A percentile compares a stretch with the other conserved stretches of the same genome.
Conservation (phyloP, 2,113 vertebrate genomes). For the Scomber japonicus region DNA sequence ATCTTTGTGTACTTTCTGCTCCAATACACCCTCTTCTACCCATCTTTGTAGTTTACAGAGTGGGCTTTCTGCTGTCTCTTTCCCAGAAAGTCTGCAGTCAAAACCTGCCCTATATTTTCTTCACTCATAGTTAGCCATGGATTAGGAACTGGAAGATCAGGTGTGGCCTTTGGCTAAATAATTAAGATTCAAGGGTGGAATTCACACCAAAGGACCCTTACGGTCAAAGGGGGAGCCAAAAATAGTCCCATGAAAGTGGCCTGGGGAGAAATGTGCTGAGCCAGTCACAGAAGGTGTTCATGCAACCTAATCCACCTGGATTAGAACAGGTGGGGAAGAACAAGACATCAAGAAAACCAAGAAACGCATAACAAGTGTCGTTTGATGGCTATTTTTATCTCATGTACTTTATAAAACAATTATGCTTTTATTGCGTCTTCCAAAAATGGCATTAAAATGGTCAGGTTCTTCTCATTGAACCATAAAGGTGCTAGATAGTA, state of each 20-base stretch:
- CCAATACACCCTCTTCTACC: slow-evolving; percentile 5
- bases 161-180: slow-evolving; percentile 75
- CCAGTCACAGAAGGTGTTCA: slow-evolving; percentile 39
- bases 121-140: slow-evolving; percentile 33
- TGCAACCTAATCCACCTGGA: slow-evolving; percentile 52
- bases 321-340: slow-evolving; percentile 31
- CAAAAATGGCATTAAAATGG: not conserved
- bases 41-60: slow-evolving; percentile 1
- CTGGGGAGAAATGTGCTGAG: slow-evolving; percentile 33
- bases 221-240: slow-evolving; percentile 45
- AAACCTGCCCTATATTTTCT: not conserved
- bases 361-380: slow-evolving; percentile 26
- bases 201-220: slow-evolving; percentile 72
- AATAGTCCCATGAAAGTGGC: slow-evolving; percentile 49
- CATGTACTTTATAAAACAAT: not conserved
- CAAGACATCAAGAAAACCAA: slow-evolving; percentile 26
- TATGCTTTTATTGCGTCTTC: not conserved
- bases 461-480: slow-evolving; percentile 2
- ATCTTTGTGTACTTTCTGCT: slow-evolving; percentile 28
- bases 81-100: not conserved
- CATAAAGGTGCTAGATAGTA: not conserved
- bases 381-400: slow-evolving; percentile 17
- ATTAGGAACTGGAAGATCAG: slow-evolving; percentile 65
- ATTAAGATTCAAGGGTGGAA: slow-evolving; percentile 77
- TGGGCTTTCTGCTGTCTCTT: slow-evolving; percentile 9